phyloP scores from a whole-genome alignment of 2,888 invertebrate species.

The Ophonus ardosiacus region DNA sequence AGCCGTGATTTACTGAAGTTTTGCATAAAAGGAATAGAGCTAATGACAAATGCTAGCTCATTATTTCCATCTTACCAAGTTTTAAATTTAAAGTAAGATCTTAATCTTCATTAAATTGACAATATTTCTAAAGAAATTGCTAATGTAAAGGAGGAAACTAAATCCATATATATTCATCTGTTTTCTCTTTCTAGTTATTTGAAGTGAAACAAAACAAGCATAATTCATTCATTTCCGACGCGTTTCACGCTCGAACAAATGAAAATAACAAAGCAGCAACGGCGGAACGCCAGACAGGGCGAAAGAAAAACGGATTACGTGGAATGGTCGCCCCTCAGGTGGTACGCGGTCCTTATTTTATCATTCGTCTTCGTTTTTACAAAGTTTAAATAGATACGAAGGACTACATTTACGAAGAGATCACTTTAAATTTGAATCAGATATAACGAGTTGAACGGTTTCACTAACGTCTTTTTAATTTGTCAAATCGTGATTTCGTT shows the following conservation, averaged over 20 bases:
- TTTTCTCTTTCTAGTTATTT: constrained; percentile 29
- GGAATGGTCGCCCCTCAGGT: neutral
- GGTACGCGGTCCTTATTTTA: neutral
- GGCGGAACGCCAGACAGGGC: neutral
- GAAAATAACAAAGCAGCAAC: constrained; percentile 49
- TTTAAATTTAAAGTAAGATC: constrained; percentile 2
- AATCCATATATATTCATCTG: constrained; percentile 25
- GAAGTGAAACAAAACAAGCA: constrained; percentile 49
- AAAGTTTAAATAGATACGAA: neutral
- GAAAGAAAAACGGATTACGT: constrained; percentile 4
- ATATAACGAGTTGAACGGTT: too few species aligned
- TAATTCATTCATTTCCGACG: constrained; percentile 56
- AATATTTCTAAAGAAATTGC: constrained; percentile 23
- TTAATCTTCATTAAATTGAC: constrained; percentile 17
- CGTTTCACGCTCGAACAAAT: constrained; percentile 56
- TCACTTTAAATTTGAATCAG: too few species aligned
- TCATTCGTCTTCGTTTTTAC: neutral
- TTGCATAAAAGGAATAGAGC: too few species aligned
- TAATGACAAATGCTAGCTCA: neutral
- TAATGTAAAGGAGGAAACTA: neutral
- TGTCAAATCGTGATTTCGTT: too few species aligned
- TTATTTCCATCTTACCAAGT: neutral
- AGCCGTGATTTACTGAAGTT: too few species aligned
- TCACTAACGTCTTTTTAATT: too few species aligned
- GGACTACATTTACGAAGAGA: too few species aligned